These are phyloP conservation scores for Chromoteleia sp. DNA, from an alignment of 2,888 invertebrate species.

Conservation along the genomic window DNA sequence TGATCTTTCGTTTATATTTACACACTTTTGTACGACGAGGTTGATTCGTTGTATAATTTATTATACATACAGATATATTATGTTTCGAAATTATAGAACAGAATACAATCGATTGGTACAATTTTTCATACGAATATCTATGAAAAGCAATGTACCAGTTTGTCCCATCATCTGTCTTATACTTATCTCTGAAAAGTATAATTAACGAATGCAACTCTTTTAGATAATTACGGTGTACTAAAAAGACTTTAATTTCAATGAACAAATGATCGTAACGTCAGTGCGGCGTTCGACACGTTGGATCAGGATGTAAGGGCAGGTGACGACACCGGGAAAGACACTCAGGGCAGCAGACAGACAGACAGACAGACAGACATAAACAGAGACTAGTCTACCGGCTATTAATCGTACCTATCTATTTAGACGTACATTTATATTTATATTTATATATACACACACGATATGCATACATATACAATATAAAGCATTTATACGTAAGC, in stretches of 20 bases:
- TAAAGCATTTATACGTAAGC: conserved; percentile 76
- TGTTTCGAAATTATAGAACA: conserved; percentile 64
- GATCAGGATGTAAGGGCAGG: conserved; percentile 62
- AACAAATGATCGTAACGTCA: conserved; percentile 53
- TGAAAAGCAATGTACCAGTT: too few species aligned
- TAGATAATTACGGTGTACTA: too few species aligned
- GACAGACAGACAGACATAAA: conserved; percentile 78
- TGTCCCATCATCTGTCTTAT: too few species aligned
- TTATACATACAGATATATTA: conserved; percentile 70
- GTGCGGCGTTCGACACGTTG: conserved; percentile 37
- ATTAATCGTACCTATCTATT: conserved; percentile 72
- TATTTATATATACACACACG: conserved; percentile 73
- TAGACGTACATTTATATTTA: conserved; percentile 72
- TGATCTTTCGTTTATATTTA: conserved; percentile 42
- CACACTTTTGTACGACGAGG: conserved; percentile 48
- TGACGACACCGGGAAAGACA: conserved; percentile 77
- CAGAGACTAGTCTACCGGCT: conserved; percentile 83
- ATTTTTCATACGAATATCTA: neutral
- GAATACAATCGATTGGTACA: conserved; percentile 12
- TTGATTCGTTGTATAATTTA: conserved; percentile 58
- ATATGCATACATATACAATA: conserved; percentile 76
- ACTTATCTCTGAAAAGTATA: neutral
- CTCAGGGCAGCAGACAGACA: conserved; percentile 81
- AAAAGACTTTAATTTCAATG: neutral
- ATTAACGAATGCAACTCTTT: neutral